phyloP scores from a whole-genome alignment of 2,888 invertebrate genomes.

The Palloptera scutellata region DNA sequence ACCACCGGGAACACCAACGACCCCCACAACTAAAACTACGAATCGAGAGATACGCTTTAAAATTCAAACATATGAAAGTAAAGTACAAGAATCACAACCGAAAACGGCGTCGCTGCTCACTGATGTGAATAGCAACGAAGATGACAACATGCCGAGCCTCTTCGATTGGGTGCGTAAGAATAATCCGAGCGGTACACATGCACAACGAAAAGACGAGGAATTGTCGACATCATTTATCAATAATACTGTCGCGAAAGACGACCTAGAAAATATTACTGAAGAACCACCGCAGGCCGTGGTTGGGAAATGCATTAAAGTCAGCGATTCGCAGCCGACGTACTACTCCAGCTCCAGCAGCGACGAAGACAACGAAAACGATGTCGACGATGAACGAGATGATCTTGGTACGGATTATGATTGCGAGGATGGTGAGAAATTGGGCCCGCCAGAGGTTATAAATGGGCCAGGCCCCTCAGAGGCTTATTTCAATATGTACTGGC shows the following conservation, averaged over 20 bases:
- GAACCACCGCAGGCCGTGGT: slow-evolving; percentile 50
- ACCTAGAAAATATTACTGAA: slow-evolving; percentile 20
- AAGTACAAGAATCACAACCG: slow-evolving; percentile 45
- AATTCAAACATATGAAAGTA: slow-evolving; percentile 62
- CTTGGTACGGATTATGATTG: slow-evolving; percentile 55
- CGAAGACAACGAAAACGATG: slow-evolving; percentile 45
- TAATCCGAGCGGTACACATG: slow-evolving; percentile 40
- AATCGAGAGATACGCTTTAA: slow-evolving; percentile 60
- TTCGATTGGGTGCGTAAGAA: slow-evolving; percentile 78
- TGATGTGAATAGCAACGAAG: slow-evolving; percentile 61
- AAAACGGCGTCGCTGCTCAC: slow-evolving; percentile 35
- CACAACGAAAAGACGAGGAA: slow-evolving; percentile 40
- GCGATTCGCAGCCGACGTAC: slow-evolving; percentile 48
- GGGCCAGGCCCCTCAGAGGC: slow-evolving; percentile 64
- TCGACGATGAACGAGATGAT: slow-evolving; percentile 51
- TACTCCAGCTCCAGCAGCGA: slow-evolving; percentile 59
- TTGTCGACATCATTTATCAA: neutral
- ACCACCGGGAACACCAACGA: slow-evolving; percentile 37
- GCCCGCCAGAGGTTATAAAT: slow-evolving; percentile 63
- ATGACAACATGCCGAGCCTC: slow-evolving; percentile 70
- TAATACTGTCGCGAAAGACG: neutral
- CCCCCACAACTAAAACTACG: slow-evolving; percentile 18
- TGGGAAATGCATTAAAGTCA: slow-evolving; percentile 60
- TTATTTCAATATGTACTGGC: slow-evolving; percentile 64
- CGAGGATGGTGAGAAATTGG: slow-evolving; percentile 63